A percentile compares a stretch with the other conserved stretches of the same genome.
phyloP scores from a whole-genome alignment of 2,113 vertebrate genomes.

The Rhea americana region DNA sequence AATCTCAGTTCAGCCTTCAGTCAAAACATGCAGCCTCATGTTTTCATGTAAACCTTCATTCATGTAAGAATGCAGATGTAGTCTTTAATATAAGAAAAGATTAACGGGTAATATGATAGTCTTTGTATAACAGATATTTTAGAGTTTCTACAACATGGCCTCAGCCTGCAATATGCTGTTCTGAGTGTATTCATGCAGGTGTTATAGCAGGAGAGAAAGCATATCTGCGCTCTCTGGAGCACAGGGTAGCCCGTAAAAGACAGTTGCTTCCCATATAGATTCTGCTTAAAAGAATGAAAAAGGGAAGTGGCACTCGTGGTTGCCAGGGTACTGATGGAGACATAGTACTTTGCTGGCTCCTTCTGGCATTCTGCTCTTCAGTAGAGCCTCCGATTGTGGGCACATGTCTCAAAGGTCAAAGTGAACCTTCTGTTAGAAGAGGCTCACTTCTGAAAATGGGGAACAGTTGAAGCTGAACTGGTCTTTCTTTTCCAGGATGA shows the following conservation, averaged over 20 bases:
- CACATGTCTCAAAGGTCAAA: background rate
- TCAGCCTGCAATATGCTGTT: background rate
- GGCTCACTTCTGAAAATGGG: background rate
- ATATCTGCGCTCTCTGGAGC: background rate
- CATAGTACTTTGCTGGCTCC: background rate
- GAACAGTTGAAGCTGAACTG: background rate
- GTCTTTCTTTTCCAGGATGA: background rate
- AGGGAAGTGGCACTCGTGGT: background rate
- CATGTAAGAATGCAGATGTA: background rate
- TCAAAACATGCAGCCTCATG: background rate
- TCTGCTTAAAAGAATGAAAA: background rate
- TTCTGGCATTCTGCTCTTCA: background rate
- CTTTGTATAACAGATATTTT: background rate
- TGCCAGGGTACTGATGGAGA: background rate
- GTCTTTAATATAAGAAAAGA: background rate
- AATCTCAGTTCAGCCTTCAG: background rate
- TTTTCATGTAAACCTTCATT: background rate
- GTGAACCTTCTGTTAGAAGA: background rate
- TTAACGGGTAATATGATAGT: background rate
- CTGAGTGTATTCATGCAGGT: background rate
- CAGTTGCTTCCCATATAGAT: background rate
- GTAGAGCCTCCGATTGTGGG: background rate
- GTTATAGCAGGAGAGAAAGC: background rate
- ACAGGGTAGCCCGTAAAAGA: background rate
- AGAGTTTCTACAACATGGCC: background rate